phyloP scores from a whole-genome alignment of 2,888 invertebrate species.

The Nycteola revayana region DNA sequence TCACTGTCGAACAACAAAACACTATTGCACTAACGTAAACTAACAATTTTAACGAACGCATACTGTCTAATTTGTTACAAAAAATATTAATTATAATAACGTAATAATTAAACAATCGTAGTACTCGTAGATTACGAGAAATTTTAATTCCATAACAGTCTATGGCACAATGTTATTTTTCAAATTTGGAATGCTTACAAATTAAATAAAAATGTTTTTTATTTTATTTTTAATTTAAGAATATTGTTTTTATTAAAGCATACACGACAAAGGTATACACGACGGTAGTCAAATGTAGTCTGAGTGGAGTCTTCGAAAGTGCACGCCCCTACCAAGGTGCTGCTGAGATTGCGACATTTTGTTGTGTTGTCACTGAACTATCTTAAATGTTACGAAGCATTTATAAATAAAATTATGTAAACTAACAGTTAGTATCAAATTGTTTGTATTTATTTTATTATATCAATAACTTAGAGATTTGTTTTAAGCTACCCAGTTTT shows the following conservation, averaged over 20 bases:
- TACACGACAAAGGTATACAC: slow-evolving; percentile 12
- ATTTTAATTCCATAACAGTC: too few species aligned
- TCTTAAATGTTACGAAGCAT: slow-evolving; percentile 21
- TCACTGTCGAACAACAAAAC: slow-evolving; percentile 47
- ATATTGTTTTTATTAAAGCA: slow-evolving; percentile 11
- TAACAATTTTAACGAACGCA: slow-evolving; percentile 39
- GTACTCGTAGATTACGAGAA: too few species aligned
- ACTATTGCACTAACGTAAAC: slow-evolving; percentile 47
- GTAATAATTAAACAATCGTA: not conserved
- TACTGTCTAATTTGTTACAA: slow-evolving; percentile 22
- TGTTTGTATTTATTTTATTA: too few species aligned
- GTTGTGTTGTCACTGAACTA: slow-evolving; percentile 31
- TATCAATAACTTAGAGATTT: too few species aligned
- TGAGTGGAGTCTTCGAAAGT: slow-evolving; percentile 51
- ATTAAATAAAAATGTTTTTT: not conserved
- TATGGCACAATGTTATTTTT: not conserved
- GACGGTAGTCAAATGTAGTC: slow-evolving; percentile 36
- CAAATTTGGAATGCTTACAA: not conserved
- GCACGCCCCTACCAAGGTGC: slow-evolving; percentile 50
- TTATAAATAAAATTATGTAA: too few species aligned
- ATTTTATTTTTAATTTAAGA: slow-evolving; percentile 1
- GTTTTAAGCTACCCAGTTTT: too few species aligned
- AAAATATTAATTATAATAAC: slow-evolving; percentile 1
- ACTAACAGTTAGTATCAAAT: too few species aligned
- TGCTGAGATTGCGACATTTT: slow-evolving; percentile 39